These are phyloP conservation scores for Capricornis sumatraensis DNA, from an alignment of 2,113 vertebrate species.

Conservation along the genomic window DNA sequence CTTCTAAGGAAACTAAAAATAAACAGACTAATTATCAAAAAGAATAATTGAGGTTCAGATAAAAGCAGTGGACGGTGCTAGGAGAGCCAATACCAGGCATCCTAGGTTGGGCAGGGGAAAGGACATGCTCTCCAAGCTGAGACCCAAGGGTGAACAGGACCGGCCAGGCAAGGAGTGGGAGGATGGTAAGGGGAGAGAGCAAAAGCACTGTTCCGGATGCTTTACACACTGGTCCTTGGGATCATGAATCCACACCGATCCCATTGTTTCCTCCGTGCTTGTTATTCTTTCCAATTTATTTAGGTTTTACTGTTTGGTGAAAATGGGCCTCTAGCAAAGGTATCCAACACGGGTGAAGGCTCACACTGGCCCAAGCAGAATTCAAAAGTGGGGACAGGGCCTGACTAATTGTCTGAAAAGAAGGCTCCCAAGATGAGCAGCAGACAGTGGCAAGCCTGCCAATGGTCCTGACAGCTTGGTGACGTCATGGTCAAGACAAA, in stretches of 20 bases:
- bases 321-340: neutral
- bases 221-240: neutral
- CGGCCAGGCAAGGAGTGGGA: neutral
- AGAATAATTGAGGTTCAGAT: neutral
- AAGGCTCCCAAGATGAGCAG: neutral
- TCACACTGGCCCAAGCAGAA: neutral
- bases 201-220: neutral
- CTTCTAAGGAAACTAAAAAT: neutral
- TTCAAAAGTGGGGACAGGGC: neutral
- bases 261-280: neutral
- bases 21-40: neutral
- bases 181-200: neutral
- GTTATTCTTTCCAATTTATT: slow-evolving; percentile 44
- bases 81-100: neutral
- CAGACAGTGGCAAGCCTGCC: neutral
- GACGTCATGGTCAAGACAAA: neutral
- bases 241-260: neutral
- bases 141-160: neutral
- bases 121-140: neutral
- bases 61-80: neutral
- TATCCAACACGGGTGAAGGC: neutral
- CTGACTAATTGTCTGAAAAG: neutral
- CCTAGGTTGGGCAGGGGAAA: neutral
- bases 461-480: neutral
- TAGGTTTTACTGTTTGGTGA: neutral